phyloP scores from a whole-genome alignment of 2,888 invertebrate genomes.

The Lithophane ornitopus region DNA sequence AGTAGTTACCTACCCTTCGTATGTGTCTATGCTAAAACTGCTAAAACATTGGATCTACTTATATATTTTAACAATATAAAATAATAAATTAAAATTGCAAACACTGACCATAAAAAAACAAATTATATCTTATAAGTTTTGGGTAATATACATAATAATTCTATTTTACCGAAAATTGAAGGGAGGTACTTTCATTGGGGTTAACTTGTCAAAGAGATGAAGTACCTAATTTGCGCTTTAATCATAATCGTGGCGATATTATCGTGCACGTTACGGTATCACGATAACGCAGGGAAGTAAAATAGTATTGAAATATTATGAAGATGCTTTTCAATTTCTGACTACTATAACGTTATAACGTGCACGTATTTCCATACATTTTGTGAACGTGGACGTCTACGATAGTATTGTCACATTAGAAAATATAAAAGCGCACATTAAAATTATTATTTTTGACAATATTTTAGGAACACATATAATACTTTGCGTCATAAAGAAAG shows the following conservation, averaged over 20 bases:
- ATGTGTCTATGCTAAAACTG: conserved; percentile 20
- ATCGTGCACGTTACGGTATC: not conserved
- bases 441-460: not conserved
- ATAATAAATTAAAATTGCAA: not conserved
- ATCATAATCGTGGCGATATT: not conserved
- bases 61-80: not conserved
- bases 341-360: not conserved
- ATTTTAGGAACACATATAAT: not conserved
- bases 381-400: not conserved
- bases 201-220: not conserved
- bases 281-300: not conserved
- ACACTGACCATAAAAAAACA: not conserved
- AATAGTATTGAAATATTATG: not conserved
- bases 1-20: not conserved
- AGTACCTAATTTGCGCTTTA: not conserved
- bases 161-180: not conserved
- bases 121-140: not conserved
- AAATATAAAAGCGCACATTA: not conserved
- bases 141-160: not conserved
- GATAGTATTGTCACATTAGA: not conserved
- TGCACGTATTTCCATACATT: not conserved
- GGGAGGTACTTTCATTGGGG: not conserved
- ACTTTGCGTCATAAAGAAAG: not conserved
- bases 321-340: not conserved
- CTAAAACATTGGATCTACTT: conserved; percentile 22